phyloP scores from a whole-genome alignment of 2,113 vertebrate species.

The Dipodomys merriami region DNA sequence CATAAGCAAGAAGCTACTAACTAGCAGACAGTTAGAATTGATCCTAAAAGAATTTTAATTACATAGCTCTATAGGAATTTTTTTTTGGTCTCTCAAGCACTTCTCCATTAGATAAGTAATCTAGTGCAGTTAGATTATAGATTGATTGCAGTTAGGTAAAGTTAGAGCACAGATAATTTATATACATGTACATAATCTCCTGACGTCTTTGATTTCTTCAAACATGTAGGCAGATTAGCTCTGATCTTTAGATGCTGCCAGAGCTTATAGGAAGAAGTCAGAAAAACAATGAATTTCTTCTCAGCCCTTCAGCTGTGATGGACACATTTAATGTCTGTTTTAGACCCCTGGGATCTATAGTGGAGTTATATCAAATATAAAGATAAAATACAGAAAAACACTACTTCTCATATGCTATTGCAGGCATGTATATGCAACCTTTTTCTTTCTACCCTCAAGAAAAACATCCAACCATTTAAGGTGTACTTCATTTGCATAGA shows the following conservation, averaged over 20 bases:
- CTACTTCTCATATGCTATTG: slow-evolving; percentile 39
- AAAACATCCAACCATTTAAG: slow-evolving; percentile 71
- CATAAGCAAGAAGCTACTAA: neutral
- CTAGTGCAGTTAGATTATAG: neutral
- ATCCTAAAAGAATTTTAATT: neutral
- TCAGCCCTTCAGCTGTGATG: slow-evolving; percentile 33
- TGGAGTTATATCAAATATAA: slow-evolving; percentile 49
- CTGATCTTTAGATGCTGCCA: slow-evolving; percentile 53
- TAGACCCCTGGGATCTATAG: neutral
- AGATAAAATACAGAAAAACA: slow-evolving; percentile 17
- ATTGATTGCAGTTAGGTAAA: neutral
- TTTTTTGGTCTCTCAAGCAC: neutral
- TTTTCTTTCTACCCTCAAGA: slow-evolving; percentile 54
- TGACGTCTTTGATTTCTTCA: slow-evolving; percentile 46
- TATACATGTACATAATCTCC: neutral
- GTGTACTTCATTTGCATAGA: slow-evolving; percentile 74
- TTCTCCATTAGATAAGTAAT: neutral
- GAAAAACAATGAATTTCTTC: slow-evolving; percentile 44
- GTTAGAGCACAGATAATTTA: neutral
- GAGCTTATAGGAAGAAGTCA: slow-evolving; percentile 19
- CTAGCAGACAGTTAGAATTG: neutral
- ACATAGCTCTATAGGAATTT: neutral
- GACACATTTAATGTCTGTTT: slow-evolving; percentile 70
- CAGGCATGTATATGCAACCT: slow-evolving; percentile 42
- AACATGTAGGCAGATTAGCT: slow-evolving; percentile 29